Percentiles rank a stretch among this genome's conserved stretches.
These are phyloP conservation scores for Oreochromis tanganicae DNA, from an alignment of 2,113 vertebrate genomes.

Conservation along the genomic window DNA sequence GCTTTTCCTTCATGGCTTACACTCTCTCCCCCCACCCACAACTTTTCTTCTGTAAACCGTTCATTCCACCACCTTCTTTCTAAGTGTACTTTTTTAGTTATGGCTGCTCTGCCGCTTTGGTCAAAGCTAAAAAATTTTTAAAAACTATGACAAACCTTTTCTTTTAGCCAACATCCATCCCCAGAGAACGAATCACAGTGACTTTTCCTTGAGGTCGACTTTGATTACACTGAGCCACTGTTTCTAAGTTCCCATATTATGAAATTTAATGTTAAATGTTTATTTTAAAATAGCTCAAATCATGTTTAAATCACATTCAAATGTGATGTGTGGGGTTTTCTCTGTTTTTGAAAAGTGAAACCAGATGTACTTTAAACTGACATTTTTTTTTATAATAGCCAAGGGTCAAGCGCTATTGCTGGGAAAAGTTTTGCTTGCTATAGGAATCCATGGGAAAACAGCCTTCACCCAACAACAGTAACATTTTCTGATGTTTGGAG, in stretches of 20 bases:
- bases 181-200: too few relatives aligned
- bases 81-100: background rate
- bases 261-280: background rate
- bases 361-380: background rate
- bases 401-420: rapidly evolving
- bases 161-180: background rate
- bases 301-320: background rate
- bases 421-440: background rate
- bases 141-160: background rate
- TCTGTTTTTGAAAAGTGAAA: background rate
- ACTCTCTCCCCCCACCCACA: background rate
- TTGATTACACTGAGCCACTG: background rate
- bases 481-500: background rate
- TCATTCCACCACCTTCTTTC: background rate
- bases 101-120: background rate
- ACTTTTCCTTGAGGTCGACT: background rate
- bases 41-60: background rate
- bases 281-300: background rate
- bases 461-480: background rate
- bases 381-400: background rate
- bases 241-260: background rate
- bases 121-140: background rate
- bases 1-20: background rate
- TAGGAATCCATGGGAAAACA: background rate
- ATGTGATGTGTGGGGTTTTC: rapidly evolving